Evolutionary conservation across 2,113 vertebrate genomes (phyloP).

Genomic region (Catagonus wagneri): DNA sequence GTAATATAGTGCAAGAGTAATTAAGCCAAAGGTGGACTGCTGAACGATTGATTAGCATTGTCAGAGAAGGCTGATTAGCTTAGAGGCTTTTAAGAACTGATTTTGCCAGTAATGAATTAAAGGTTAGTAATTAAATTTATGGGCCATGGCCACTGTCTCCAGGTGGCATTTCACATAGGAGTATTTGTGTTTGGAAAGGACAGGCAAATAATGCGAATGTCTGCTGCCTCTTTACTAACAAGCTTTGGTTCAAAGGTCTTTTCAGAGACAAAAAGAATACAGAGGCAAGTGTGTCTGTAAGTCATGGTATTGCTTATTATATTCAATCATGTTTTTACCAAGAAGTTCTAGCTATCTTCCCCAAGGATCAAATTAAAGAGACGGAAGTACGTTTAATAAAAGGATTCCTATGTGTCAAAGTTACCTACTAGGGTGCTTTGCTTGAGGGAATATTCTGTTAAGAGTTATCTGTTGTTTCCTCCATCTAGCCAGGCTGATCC

Average conservation of each 20-base stretch:
- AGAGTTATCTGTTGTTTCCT: not conserved
- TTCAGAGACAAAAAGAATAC: slow-evolving; percentile 40
- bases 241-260: slow-evolving; percentile 61
- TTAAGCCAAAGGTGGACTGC: slow-evolving; percentile 86
- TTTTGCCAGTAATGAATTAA: slow-evolving; percentile 86
- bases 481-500: not conserved
- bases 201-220: slow-evolving; percentile 69
- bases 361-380: not conserved
- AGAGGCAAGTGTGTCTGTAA: slow-evolving; percentile 17
- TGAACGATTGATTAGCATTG: slow-evolving; percentile 88
- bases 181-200: slow-evolving; percentile 74
- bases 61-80: slow-evolving; percentile 89
- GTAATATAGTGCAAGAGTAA: slow-evolving; percentile 86
- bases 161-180: slow-evolving; percentile 79
- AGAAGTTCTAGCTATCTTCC: not conserved
- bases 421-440: not conserved
- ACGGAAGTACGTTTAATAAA: not conserved
- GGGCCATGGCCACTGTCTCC: slow-evolving; percentile 79
- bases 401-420: not conserved
- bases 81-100: slow-evolving; percentile 86
- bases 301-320: not conserved
- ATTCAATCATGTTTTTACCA: slow-evolving; percentile 8
- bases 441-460: not conserved
- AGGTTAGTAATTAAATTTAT: slow-evolving; percentile 90
- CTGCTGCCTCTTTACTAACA: slow-evolving; percentile 54